phyloP scores from a whole-genome alignment of 2,113 vertebrate species.

The Brachypodius melanocephalos region DNA sequence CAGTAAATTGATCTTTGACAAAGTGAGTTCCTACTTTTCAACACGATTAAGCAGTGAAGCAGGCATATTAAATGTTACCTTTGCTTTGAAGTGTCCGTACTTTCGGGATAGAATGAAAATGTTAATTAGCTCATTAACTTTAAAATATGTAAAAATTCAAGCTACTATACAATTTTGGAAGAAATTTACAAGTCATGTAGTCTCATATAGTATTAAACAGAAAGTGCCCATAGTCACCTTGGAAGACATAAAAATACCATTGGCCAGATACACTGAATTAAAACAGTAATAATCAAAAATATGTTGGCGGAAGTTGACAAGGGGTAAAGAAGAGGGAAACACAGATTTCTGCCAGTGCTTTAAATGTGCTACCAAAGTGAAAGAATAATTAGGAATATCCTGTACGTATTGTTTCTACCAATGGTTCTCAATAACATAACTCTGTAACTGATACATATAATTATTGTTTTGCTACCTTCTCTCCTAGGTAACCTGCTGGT shows the following conservation, averaged over 20 bases:
- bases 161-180: background rate
- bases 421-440: background rate
- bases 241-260: background rate
- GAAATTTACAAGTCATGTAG: background rate
- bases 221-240: background rate
- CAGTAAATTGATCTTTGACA: background rate
- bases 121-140: background rate
- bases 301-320: fast-evolving
- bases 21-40: background rate
- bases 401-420: background rate
- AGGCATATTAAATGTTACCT: background rate
- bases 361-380: background rate
- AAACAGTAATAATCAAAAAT: background rate
- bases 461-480: constrained; percentile 1
- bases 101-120: background rate
- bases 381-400: constrained; percentile 29
- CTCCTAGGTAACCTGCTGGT: background rate
- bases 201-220: background rate
- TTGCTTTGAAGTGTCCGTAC: background rate
- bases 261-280: background rate
- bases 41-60: background rate
- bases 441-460: background rate
- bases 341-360: background rate
- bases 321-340: background rate
- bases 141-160: background rate